A percentile compares a stretch with the other conserved stretches of the same genome.
These are phyloP conservation scores for Phyllotreta cruciferae DNA, from an alignment of 2,888 invertebrate species.

Conservation along the genomic window DNA sequence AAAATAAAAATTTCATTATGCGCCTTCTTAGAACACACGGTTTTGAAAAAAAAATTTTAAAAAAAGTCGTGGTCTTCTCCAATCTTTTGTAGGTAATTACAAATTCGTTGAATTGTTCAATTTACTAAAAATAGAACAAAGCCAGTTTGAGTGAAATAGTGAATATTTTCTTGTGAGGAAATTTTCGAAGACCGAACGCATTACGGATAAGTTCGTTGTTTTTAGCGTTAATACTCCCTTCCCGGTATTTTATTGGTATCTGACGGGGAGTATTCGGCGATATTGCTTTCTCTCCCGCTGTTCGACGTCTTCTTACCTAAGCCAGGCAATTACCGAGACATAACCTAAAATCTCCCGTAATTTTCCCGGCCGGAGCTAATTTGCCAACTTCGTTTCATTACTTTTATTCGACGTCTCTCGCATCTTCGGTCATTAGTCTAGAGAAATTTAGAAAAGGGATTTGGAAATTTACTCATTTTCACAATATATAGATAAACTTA, in stretches of 20 bases:
- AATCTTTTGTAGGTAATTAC: no score
- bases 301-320: slow-evolving; percentile 50
- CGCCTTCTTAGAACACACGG: no score
- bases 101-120: no score
- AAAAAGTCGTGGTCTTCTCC: no score
- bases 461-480: no score
- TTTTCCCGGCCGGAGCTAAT: slow-evolving; percentile 36
- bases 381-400: slow-evolving; percentile 34
- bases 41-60: no score
- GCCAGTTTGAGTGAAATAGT: no score
- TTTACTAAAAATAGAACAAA: no score
- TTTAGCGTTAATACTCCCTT: slow-evolving; percentile 17
- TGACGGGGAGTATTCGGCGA: slow-evolving; percentile 49
- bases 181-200: not conserved
- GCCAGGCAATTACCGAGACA: slow-evolving; percentile 53
- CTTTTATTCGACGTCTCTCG: slow-evolving; percentile 28
- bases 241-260: slow-evolving; percentile 57
- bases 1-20: no score
- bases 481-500: no score
- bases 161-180: no score
- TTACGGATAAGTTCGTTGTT: not conserved
- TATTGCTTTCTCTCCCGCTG: slow-evolving; percentile 52
- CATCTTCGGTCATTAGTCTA: slow-evolving; percentile 17
- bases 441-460: slow-evolving; percentile 8
- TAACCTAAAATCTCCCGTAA: slow-evolving; percentile 41